Conservation (phyloP, 1,140 invertebrate species). For the Thaumatotibia leucotreta region DNA sequence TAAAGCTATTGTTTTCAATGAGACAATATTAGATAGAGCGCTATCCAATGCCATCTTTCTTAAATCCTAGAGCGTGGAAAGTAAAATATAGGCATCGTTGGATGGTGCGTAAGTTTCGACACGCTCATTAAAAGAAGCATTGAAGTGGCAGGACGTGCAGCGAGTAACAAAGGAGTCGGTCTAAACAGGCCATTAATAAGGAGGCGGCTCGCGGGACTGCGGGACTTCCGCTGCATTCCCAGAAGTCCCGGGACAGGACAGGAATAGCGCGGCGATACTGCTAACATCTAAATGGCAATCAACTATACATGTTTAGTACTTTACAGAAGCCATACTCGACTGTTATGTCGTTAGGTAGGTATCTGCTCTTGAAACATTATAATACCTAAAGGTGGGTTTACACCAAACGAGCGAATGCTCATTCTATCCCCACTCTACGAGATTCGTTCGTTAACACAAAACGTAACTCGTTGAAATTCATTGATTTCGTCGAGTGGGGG, state of each 20-base stretch:
- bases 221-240: slow-evolving; percentile 65
- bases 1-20: slow-evolving; percentile 30
- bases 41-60: slow-evolving; percentile 25
- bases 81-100: slow-evolving; percentile 25
- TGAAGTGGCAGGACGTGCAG: slow-evolving; percentile 59
- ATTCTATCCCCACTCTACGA: too few species aligned
- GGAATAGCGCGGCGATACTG: slow-evolving; percentile 57
- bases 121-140: slow-evolving; percentile 23
- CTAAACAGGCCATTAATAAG: slow-evolving; percentile 74
- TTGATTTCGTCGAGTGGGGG: too few species aligned
- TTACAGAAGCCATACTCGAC: not conserved
- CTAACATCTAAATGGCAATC: slow-evolving; percentile 40
- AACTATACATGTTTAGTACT: slow-evolving; percentile 15
- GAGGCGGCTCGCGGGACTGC: slow-evolving; percentile 51
- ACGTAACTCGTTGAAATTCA: too few species aligned
- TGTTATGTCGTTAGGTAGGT: too few species aligned
- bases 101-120: slow-evolving; percentile 23
- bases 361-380: too few species aligned
- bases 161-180: slow-evolving; percentile 67
- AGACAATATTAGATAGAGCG: slow-evolving; percentile 13
- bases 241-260: slow-evolving; percentile 64
- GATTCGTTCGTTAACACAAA: too few species aligned
- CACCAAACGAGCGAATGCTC: too few species aligned
- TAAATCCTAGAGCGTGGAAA: not conserved
- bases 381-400: too few species aligned